Evolutionary conservation across 2,888 invertebrate genomes (phyloP).

Genomic region (Chaetogeoica ovagalla): DNA sequence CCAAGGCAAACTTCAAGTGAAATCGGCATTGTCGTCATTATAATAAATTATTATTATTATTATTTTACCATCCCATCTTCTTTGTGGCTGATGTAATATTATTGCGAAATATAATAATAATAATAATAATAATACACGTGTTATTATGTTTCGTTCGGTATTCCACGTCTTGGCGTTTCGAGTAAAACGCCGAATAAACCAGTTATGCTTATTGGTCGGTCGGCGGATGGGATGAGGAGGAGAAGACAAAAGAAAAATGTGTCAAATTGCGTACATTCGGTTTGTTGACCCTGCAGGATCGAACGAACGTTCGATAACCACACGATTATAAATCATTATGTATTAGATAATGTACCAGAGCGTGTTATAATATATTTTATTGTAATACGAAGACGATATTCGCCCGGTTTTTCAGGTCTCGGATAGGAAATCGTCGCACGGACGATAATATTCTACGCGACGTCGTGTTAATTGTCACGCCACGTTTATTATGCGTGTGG

Average conservation of each 20-base stretch:
- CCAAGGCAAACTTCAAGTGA: conserved; percentile 44
- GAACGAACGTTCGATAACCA: neutral
- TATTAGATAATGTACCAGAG: too few relatives aligned
- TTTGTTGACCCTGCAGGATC: neutral
- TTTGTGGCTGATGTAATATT: conserved; percentile 30
- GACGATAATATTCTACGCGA: too few relatives aligned
- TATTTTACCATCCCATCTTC: conserved; percentile 9
- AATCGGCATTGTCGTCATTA: conserved; percentile 4
- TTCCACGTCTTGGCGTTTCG: neutral
- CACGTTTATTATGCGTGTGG: neutral
- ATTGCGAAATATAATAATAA: conserved; percentile 22
- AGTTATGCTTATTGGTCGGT: conserved; percentile 6
- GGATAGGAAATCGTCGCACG: neutral
- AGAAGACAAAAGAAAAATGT: too few relatives aligned
- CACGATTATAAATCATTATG: too few relatives aligned
- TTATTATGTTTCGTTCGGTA: conserved; percentile 15
- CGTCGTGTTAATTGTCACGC: neutral
- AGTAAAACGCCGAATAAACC: conserved; percentile 38
- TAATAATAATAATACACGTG: conserved; percentile 9
- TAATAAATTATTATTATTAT: neutral
- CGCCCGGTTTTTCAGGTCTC: conserved; percentile 48
- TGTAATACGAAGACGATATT: neutral
- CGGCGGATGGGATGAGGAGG: too few relatives aligned
- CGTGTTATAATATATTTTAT: too few relatives aligned
- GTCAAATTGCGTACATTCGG: conserved; percentile 19